Evolutionary conservation across 2,113 vertebrate species (phyloP), one percentile per base, ranked within the genome.

Genomic region (Rutilus rutilus): DNA sequence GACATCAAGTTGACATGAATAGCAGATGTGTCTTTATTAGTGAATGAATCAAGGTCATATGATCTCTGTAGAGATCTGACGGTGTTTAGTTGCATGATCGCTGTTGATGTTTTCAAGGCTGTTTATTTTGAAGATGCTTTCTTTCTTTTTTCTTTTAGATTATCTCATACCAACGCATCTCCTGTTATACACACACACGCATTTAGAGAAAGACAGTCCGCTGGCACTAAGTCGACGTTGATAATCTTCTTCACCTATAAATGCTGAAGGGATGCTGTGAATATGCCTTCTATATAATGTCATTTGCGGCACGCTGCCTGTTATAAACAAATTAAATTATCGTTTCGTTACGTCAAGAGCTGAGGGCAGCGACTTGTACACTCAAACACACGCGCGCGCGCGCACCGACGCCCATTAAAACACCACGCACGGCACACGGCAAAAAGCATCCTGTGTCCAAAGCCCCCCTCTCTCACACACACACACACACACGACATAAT

Each of bases 381-480:
- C 78, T 33, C 57, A 67, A 77, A 39, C 79, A 39, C 79, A 76
- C 79, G 4, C 83, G 59, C 45, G 27, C 42, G 23, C 75, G 39
- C 65, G 25, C 62, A 80, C 57, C 87, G 87, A 89, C 89, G 84
- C 89, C 89, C 87, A 86, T 89, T 89, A 89, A 88, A 89, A 89
- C 85, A 88, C 86, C 78, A 67, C 78, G 85, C 87, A 88, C 86
- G 88, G 64, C 54, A 85, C 84, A 57, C 78, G 54, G 71, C 27
- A 75, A 88, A 83, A 73, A 85, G 78, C 89, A 89, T 86, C 78
- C 82, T 78, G 85, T 79, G 82, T 88, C 87, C 80, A 86, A 87
- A 65, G 60, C 60, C 71, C 60, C 73, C 5, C 78, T 6, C 57
- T 2, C 82, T 2, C 19, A 19, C 78, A 6, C n/a, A n/a, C 30